Conservation (phyloP, 1,140 invertebrate species). For the Leptinotarsa lineolata region DNA sequence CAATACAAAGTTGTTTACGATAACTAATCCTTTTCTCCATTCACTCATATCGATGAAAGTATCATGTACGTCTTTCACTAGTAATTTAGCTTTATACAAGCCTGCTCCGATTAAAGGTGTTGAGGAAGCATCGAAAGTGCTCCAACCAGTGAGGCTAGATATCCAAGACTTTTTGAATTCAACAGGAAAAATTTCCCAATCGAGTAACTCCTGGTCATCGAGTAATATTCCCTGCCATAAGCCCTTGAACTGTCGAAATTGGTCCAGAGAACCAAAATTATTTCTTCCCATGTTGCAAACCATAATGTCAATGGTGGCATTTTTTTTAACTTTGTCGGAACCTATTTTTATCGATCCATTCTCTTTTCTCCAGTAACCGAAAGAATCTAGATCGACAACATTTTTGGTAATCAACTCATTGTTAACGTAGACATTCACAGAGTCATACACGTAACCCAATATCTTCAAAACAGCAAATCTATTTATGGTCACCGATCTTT, state of each 20-base stretch:
- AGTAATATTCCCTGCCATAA: conserved; percentile 57
- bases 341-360: conserved; percentile 44
- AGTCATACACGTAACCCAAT: conserved; percentile 59
- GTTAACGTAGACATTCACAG: conserved; percentile 60
- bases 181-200: conserved; percentile 60
- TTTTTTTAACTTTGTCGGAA: conserved; percentile 30
- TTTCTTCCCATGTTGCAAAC: conserved; percentile 66
- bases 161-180: conserved; percentile 60
- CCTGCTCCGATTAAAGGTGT: conserved; percentile 40
- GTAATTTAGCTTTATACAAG: conserved; percentile 43
- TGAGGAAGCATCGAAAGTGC: background rate
- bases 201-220: conserved; percentile 51
- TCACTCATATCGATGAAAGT: conserved; percentile 53
- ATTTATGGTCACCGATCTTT: conserved; percentile 45
- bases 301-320: conserved; percentile 59
- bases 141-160: conserved; percentile 34
- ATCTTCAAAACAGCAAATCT: conserved; percentile 53
- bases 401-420: conserved; percentile 52
- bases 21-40: conserved; percentile 63
- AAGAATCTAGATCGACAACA: conserved; percentile 48
- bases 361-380: conserved; percentile 57
- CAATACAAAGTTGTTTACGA: conserved; percentile 68
- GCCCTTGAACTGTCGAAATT: conserved; percentile 61
- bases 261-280: conserved; percentile 59
- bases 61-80: background rate